A percentile compares a stretch with the other conserved stretches of the same genome.
phyloP scores from a whole-genome alignment of 2,113 vertebrate genomes.

The Sapayoa aenigma region DNA sequence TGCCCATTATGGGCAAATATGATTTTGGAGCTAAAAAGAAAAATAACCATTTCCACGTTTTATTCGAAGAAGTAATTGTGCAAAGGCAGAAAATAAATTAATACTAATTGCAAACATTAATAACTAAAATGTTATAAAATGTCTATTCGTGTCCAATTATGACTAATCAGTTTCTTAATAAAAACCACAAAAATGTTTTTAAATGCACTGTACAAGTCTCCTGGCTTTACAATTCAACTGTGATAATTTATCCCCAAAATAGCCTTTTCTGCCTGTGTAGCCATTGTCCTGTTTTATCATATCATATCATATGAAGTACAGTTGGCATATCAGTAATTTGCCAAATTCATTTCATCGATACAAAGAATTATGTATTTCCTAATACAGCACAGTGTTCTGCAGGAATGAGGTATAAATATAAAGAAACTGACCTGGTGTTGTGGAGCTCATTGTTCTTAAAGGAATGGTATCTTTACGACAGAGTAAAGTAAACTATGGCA shows the following conservation, averaged over 20 bases:
- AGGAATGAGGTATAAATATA: not conserved
- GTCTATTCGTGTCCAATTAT: not conserved
- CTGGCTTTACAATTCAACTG: not conserved
- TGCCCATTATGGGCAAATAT: not conserved
- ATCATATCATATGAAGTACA: not conserved
- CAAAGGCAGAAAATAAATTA: not conserved
- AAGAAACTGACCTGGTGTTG: conserved; percentile 74
- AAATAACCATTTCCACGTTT: not conserved
- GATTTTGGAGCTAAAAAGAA: not conserved
- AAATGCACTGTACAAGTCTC: not conserved
- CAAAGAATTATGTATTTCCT: not conserved
- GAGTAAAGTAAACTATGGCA: not conserved
- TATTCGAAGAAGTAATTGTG: not conserved
- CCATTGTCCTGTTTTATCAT: not conserved
- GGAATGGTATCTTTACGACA: not conserved
- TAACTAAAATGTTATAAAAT: not conserved
- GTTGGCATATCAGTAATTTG: not conserved
- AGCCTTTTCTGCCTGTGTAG: not conserved
- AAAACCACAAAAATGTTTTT: not conserved
- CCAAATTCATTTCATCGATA: not conserved
- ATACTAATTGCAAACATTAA: not conserved
- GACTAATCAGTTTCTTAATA: not conserved
- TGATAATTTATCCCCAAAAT: not conserved
- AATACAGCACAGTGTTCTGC: not conserved
- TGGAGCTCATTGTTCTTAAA: conserved; percentile 73